Evolutionary conservation across 2,797 vertebrate genomes (phyloP).

Genomic region (Iguana delicatissima): DNA sequence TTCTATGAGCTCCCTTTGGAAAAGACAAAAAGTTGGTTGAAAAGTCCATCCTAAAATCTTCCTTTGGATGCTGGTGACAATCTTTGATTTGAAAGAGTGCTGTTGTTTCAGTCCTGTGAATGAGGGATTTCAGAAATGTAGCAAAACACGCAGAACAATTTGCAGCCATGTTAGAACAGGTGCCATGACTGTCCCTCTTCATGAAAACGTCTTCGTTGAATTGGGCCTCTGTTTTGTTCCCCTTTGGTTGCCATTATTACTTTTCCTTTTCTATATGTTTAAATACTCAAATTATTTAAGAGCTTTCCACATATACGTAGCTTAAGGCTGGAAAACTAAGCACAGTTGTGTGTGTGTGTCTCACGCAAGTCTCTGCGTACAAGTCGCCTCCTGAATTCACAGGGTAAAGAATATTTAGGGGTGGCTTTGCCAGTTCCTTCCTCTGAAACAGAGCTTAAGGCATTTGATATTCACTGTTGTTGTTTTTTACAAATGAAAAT

Average conservation of each 20-base stretch:
- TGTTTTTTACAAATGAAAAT: no score
- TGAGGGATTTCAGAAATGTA: neutral
- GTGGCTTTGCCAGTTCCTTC: no score
- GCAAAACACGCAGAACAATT: neutral
- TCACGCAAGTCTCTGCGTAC: no score
- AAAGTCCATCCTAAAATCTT: neutral
- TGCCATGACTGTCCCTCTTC: neutral
- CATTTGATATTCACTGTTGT: no score
- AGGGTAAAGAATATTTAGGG: no score
- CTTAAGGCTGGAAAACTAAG: neutral
- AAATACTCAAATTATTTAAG: no score
- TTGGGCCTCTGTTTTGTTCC: neutral
- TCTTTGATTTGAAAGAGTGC: neutral
- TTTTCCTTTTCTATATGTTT: no score
- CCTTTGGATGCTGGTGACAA: neutral
- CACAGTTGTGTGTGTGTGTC: neutral
- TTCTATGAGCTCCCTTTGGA: conserved; percentile 10
- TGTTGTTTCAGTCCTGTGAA: neutral
- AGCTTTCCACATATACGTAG: no score
- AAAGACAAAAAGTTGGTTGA: conserved; percentile 33
- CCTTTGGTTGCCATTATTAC: no score
- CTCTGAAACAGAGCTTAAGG: no score
- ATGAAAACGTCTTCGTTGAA: neutral
- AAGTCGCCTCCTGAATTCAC: no score
- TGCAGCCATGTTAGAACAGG: neutral